Conservation (phyloP, 2,113 vertebrate species). For the Nesogale talazaci region DNA sequence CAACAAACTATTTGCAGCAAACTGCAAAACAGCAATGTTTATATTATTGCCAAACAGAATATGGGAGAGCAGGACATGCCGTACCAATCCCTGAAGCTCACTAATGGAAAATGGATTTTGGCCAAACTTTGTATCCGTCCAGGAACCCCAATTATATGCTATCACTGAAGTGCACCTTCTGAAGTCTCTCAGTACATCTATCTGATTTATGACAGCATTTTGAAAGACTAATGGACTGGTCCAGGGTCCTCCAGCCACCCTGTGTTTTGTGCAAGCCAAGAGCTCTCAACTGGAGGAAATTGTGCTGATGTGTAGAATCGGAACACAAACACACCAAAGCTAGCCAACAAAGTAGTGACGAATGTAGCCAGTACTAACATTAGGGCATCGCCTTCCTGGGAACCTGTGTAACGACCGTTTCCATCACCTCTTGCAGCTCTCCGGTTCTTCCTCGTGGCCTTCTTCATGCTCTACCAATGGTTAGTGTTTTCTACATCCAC, state of each 20-base stretch:
- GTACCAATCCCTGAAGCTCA: too few relatives aligned
- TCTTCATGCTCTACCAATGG: conserved; percentile 85
- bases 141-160: conserved; percentile 82
- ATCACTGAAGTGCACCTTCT: conserved; percentile 96
- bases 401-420: conserved; percentile 85
- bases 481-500: conserved; percentile 84
- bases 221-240: conserved; percentile 92
- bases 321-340: conserved; percentile 80
- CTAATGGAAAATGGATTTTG: not conserved
- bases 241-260: conserved; percentile 61
- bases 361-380: conserved; percentile 84
- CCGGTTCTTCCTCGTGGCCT: conserved; percentile 73
- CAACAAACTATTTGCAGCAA: too few relatives aligned
- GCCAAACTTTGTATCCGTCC: conserved; percentile 37
- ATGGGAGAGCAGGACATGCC: too few relatives aligned
- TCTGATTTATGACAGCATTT: conserved; percentile 96
- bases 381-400: conserved; percentile 84
- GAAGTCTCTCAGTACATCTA: conserved; percentile 99
- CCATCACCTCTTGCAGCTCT: conserved; percentile 32
- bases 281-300: conserved; percentile 83
- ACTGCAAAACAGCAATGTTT: too few relatives aligned
- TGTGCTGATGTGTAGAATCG: conserved; percentile 80
- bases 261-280: conserved; percentile 69
- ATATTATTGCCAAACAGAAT: too few relatives aligned
- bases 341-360: conserved; percentile 85